Conservation (phyloP, 1,140 invertebrate species). For the Pinna nobilis region DNA sequence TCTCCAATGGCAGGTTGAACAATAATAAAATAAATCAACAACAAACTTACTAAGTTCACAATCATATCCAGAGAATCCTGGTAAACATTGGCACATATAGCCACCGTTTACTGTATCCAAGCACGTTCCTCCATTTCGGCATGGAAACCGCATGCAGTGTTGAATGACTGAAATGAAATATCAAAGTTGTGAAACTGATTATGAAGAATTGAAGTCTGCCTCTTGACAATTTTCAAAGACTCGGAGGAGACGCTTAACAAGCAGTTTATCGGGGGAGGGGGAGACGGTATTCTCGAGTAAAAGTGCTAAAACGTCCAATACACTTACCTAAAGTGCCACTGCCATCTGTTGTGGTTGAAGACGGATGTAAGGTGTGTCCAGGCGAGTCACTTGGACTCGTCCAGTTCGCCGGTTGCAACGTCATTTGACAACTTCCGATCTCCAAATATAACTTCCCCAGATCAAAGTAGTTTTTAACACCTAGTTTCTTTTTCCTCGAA, state of each 20-base stretch:
- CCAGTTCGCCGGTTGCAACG: slow-evolving; percentile 28
- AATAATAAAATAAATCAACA: too few relatives aligned
- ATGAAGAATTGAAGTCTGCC: too few relatives aligned
- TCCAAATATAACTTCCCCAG: slow-evolving; percentile 33
- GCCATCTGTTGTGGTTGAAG: background rate
- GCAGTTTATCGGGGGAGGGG: too few relatives aligned
- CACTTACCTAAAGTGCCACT: background rate
- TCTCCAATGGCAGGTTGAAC: too few relatives aligned
- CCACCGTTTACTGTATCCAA: slow-evolving; percentile 53
- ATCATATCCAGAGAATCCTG: slow-evolving; percentile 49
- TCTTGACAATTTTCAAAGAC: too few relatives aligned
- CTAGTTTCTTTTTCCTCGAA: slow-evolving; percentile 12
- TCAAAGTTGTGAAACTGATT: too few relatives aligned
- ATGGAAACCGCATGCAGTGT: slow-evolving; percentile 64
- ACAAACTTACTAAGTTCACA: slow-evolving; percentile 48
- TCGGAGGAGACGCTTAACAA: too few relatives aligned
- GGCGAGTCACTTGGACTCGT: slow-evolving; percentile 4
- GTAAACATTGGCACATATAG: slow-evolving; percentile 57
- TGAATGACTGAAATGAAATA: slow-evolving; percentile 49
- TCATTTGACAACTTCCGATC: slow-evolving; percentile 30
- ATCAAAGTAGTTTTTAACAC: slow-evolving; percentile 31
- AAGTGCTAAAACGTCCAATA: background rate
- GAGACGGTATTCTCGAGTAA: too few relatives aligned
- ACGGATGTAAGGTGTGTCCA: background rate
- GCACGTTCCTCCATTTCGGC: slow-evolving; percentile 63